Evolutionary conservation across 92 coral and sea anemone genomes (phyloP).

Genomic region (Palythoa heliodiscus): DNA sequence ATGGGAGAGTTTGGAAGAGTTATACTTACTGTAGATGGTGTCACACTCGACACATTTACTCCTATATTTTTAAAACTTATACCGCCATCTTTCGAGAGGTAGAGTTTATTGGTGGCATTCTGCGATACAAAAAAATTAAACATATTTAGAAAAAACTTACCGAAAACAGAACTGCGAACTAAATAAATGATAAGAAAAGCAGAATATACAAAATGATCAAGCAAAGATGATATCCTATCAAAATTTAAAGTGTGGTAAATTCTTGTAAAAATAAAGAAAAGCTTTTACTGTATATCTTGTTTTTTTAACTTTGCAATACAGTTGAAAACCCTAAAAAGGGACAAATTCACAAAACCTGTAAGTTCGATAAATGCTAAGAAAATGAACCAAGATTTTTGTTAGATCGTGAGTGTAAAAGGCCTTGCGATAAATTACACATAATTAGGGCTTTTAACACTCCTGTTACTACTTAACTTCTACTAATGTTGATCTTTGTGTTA

Average conservation of each 20-base stretch:
- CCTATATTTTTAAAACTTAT: neutral
- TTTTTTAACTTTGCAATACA: no score
- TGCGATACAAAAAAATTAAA: neutral
- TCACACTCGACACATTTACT: neutral
- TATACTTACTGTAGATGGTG: slow-evolving; percentile 6
- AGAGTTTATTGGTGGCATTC: slow-evolving; percentile 30
- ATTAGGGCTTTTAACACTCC: neutral
- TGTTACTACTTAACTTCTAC: neutral
- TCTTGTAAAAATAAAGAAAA: no score
- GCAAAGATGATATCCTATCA: no score
- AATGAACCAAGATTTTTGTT: no score
- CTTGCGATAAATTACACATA: neutral
- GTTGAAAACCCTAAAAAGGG: no score
- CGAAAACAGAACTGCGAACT: neutral
- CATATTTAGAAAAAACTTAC: neutral
- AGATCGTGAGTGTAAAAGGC: neutral
- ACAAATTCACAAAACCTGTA: no score
- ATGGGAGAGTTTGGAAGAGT: neutral
- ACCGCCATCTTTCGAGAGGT: slow-evolving; percentile 31
- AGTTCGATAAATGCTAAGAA: no score
- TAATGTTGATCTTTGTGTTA: neutral
- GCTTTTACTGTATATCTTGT: no score
- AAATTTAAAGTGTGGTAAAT: no score
- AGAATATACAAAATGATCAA: no score
- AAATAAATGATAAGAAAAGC: neutral